Evolutionary conservation across 2,888 invertebrate species (phyloP).

Genomic region (Euzophera pinguis): DNA sequence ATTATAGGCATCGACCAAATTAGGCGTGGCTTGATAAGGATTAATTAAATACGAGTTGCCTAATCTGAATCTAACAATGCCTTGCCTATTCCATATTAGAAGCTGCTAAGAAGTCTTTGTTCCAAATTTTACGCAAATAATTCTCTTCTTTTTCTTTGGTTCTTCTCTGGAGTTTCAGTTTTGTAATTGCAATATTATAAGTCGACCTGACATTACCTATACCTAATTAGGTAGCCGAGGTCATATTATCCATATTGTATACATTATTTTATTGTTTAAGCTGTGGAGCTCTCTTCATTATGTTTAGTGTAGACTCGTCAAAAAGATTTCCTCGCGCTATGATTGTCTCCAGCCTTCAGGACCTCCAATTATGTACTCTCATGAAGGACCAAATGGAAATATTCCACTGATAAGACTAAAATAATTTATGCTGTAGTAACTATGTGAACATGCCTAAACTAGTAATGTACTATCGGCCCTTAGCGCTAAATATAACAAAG

Average conservation of each 20-base stretch:
- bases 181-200: no score
- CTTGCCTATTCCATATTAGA: conserved; percentile 24
- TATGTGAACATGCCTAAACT: conserved; percentile 5
- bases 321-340: no score
- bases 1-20: conserved; percentile 19
- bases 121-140: background rate
- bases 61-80: conserved; percentile 26
- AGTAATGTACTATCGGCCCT: conserved; percentile 7
- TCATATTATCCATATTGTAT: no score
- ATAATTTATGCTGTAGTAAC: conserved; percentile 8
- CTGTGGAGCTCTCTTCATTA: no score
- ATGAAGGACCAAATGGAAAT: no score
- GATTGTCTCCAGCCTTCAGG: no score
- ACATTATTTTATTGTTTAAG: no score
- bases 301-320: no score
- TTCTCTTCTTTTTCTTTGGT: background rate
- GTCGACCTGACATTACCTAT: no score
- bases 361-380: no score
- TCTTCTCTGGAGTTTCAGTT: no score
- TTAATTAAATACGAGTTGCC: conserved; percentile 25
- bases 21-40: conserved; percentile 24
- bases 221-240: no score
- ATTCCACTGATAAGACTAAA: background rate
- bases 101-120: conserved; percentile 18
- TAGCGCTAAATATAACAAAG: conserved; percentile 50